These are phyloP conservation scores for Andrena flavipes DNA, from an alignment of 2,888 invertebrate species.

Conservation along the genomic window DNA sequence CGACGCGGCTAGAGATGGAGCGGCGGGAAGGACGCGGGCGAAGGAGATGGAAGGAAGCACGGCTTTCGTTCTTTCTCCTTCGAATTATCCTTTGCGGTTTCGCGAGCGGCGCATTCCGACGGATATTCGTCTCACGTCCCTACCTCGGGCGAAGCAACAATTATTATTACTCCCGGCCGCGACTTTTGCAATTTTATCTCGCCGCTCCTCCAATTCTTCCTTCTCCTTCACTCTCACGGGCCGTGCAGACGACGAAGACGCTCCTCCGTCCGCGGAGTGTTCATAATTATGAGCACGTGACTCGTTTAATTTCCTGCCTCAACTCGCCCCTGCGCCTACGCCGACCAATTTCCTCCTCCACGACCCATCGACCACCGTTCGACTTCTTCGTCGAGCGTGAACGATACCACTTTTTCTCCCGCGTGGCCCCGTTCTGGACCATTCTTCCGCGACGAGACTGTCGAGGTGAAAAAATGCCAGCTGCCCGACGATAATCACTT, in stretches of 20 bases:
- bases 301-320: conserved; percentile 82
- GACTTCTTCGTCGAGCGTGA: conserved; percentile 32
- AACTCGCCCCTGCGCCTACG: conserved; percentile 68
- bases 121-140: conserved; percentile 80
- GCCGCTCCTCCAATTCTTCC: conserved; percentile 16
- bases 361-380: conserved; percentile 56
- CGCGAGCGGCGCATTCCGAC: conserved; percentile 69
- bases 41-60: neutral
- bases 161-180: conserved; percentile 76
- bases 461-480: conserved; percentile 1
- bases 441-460: conserved; percentile 10
- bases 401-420: conserved; percentile 43
- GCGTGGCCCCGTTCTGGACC: conserved; percentile 1
- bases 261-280: conserved; percentile 69
- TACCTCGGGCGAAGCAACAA: conserved; percentile 73
- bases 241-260: conserved; percentile 34
- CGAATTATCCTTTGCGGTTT: conserved; percentile 78
- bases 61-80: conserved; percentile 50
- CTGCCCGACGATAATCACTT: neutral
- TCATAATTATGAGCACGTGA: conserved; percentile 83
- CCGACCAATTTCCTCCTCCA: conserved; percentile 78
- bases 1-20: conserved; percentile 67
- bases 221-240: conserved; percentile 30
- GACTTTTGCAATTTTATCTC: conserved; percentile 74
- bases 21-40: conserved; percentile 44